Base-by-base conservation (phyloP, 2,888 invertebrate genomes). In the Oscheius sp. region DNA sequence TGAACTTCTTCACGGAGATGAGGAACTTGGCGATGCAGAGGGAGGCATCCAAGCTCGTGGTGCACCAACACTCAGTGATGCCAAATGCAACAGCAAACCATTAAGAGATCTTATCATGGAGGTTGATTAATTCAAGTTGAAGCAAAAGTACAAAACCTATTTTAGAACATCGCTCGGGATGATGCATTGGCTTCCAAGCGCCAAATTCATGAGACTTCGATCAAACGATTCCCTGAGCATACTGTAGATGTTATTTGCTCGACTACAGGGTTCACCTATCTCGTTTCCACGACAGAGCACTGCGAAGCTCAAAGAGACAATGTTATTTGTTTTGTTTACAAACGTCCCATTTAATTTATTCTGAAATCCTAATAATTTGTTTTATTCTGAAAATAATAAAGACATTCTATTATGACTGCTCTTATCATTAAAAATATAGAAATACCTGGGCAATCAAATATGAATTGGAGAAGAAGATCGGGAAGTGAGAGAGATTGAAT, bases 241-340 rank as follows among this genome's bases (percentile, higher is more conserved):
- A 71, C 65, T 15, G 75, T 79, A 12, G 79, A 79, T 66, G 75
- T 79, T 17, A 76, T 79, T 39, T 79, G 79, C 65, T 78, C 77
- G n/a, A 72, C 73, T 17, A 78, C 77, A 5, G 77, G 77, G 10
- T 78, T 78, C 74, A 78, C 77, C 10, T 78, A 78, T 61, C 70
- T 78, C 20, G 79, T 79, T 6, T 75, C 75, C 23, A 79, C 79
- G 50, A 75, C 76, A 8, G 79, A 79, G 42, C 79, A 79, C 67
- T 79, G 79, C 65, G 79, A 79, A 61, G 75, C 79, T 12, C 79
- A 79, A 69, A 73, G 74, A 50, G 79, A 76, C 53, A 74, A 74
- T 20, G 79, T 79, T 55, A 79, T 79, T 48, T 79, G 79, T 52
- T 79, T 79, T 42, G 72, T 75, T 17, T 79, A 79, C 74, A 76